A percentile compares a stretch with the other conserved stretches of the same genome.
phyloP scores from a whole-genome alignment of 2,797 vertebrate genomes.

The Cryptoblepharus egeriae region DNA sequence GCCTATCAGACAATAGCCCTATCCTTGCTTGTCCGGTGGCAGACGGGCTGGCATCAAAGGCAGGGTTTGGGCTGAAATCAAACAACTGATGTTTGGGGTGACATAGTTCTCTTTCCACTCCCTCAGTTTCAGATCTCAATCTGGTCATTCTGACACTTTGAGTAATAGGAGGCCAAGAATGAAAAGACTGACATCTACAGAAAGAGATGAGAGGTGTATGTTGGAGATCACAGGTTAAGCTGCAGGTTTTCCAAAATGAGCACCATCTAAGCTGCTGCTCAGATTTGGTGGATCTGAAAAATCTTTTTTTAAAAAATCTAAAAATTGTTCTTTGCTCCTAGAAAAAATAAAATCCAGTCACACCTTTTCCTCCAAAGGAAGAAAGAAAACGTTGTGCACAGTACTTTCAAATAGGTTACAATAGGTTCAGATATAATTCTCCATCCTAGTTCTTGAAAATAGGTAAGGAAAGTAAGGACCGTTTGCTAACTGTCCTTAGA shows the following conservation, averaged over 20 bases:
- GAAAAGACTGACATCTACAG: neutral
- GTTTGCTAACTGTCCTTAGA: neutral
- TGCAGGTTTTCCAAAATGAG: neutral
- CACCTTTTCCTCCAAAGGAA: neutral
- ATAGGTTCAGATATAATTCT: no score
- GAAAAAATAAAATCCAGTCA: no score
- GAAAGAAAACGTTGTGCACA: neutral
- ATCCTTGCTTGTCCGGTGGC: no score
- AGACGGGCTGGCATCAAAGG: no score
- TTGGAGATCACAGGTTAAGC: neutral
- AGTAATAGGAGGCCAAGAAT: neutral
- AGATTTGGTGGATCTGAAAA: neutral
- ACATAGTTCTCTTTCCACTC: neutral
- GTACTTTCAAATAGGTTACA: neutral
- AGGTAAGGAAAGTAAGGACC: neutral
- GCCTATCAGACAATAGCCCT: neutral
- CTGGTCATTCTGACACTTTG: neutral
- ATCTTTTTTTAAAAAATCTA: neutral
- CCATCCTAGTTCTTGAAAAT: neutral
- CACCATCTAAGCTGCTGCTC: neutral
- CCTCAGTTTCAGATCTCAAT: neutral
- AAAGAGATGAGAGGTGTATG: neutral
- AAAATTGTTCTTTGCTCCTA: neutral
- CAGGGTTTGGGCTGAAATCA: no score
- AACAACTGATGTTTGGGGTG: neutral